Evolutionary conservation across 1,140 invertebrate species (phyloP), one percentile per base, ranked within the genome.

Genomic region (Halictus rubicundus): DNA sequence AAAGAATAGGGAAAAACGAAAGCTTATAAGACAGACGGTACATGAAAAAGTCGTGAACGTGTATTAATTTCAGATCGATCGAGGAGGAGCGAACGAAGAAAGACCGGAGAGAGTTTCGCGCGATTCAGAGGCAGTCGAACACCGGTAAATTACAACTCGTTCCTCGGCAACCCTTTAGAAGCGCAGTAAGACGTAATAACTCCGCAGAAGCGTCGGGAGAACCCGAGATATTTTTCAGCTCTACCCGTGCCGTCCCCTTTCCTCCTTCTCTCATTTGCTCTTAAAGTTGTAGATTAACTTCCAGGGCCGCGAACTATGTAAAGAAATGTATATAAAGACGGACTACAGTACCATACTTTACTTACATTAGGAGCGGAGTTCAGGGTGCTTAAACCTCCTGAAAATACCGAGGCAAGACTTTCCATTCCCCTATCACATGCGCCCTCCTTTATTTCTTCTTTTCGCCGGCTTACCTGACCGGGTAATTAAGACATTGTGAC

Each of bases 401-500:
- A 46, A 79, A 73, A 79, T 65, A 61, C 77, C 69, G 46, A 32
- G 68, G 27, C 21, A 65, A 73, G 61, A 9, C 61, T 73, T 72
- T 25, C 19, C 70, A 23, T 42, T 23, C 32, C 59, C 14, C 54
- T 76, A 60, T 61, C 59, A 23, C 39, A 49, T 60, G 25, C 64
- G 16, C 46, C 3, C 64, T 49, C 27, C 52, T 72, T 32, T 32
- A 32, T 60, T 39, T 54, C 49, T 46, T 32, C n/a, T 64, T 60
- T 81, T 59, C 49, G 32, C 32, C 61, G 52, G 72, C 65, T 68
- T 70, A 79, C 60, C 69, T 66, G 70, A 79, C 7, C 77, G 32
- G 21, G 60, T 78, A 78, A 78, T 79, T 79, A 79, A 79, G 70
- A 73, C 77, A 32, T 65, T 78, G 68, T 10, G 23, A 27, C 27